Conservation (phyloP, 2,888 invertebrate species). For the Drosophila parthenogenetica region DNA sequence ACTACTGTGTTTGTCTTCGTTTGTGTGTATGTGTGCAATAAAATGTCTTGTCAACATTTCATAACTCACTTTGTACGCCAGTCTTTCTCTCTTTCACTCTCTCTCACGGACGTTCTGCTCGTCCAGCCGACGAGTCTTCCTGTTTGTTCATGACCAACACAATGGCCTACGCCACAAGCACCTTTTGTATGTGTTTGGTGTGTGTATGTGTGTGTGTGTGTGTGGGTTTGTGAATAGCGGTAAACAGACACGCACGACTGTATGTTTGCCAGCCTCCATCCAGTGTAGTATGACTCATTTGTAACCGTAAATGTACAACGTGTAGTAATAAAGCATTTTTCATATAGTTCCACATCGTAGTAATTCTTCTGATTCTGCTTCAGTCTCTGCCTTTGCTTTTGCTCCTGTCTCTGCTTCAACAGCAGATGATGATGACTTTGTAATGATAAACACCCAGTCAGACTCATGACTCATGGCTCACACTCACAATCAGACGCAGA, state of each 20-base stretch:
- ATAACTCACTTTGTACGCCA: constrained; percentile 74
- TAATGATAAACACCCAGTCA: constrained; percentile 59
- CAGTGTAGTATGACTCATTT: constrained; percentile 56
- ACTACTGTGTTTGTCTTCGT: constrained; percentile 9
- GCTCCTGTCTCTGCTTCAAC: not conserved
- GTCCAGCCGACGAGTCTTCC: constrained; percentile 26
- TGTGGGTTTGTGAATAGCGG: constrained; percentile 48
- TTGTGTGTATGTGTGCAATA: constrained; percentile 54
- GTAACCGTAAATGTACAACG: constrained; percentile 66
- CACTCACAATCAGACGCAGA: constrained; percentile 17
- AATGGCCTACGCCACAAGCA: constrained; percentile 61
- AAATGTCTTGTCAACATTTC: constrained; percentile 80
- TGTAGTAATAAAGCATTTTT: constrained; percentile 71
- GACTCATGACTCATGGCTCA: constrained; percentile 9
- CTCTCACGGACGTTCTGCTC: constrained; percentile 4
- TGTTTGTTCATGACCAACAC: constrained; percentile 71
- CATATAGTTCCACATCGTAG: constrained; percentile 56
- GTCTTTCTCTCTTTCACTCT: constrained; percentile 1
- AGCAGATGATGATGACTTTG: constrained; percentile 48
- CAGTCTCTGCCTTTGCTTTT: not conserved
- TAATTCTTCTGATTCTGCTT: constrained; percentile 15
- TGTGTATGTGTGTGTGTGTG: constrained; percentile 16
- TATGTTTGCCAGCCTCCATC: constrained; percentile 54
- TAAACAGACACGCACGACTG: constrained; percentile 67
- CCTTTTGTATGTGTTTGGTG: constrained; percentile 33